Percentiles rank a stretch among this genome's conserved stretches.
Conservation (phyloP, 2,113 vertebrate species). For the Empidonax traillii region DNA sequence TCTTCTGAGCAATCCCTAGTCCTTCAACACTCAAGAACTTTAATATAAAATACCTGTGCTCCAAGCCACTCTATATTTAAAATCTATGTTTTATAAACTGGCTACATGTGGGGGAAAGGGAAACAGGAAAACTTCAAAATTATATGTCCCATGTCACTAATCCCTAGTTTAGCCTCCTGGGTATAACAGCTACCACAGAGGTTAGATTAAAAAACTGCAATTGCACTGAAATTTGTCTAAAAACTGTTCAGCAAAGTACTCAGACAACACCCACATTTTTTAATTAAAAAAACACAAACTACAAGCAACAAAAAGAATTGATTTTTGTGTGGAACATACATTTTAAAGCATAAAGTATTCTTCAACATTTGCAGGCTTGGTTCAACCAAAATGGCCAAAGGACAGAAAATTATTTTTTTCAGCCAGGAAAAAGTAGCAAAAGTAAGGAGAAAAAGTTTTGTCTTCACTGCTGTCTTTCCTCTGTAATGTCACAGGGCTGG, state of each 20-base stretch:
- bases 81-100: slow-evolving; percentile 29
- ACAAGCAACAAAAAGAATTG: neutral
- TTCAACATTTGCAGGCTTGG: neutral
- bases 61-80: slow-evolving; percentile 29
- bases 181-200: slow-evolving; percentile 17
- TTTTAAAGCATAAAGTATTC: neutral
- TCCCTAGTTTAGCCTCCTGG: slow-evolving; percentile 14
- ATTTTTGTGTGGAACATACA: neutral
- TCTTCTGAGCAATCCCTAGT: neutral
- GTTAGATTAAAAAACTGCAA: neutral
- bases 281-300: neutral
- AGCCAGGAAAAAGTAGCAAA: neutral
- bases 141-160: slow-evolving; percentile 10
- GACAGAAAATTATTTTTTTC: neutral
- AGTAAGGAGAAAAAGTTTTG: neutral
- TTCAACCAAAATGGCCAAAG: neutral
- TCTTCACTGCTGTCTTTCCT: neutral
- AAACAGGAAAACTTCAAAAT: slow-evolving; percentile 36
- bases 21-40: slow-evolving; percentile 30
- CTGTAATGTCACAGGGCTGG: neutral
- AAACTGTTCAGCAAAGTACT: neutral
- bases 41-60: slow-evolving; percentile 10
- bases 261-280: neutral
- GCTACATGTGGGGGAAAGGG: neutral
- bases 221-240: slow-evolving; percentile 7